A percentile compares a stretch with the other conserved stretches of the same genome.
Evolutionary conservation across 2,888 invertebrate species (phyloP).

Genomic region (Cacoxenus indagator): DNA sequence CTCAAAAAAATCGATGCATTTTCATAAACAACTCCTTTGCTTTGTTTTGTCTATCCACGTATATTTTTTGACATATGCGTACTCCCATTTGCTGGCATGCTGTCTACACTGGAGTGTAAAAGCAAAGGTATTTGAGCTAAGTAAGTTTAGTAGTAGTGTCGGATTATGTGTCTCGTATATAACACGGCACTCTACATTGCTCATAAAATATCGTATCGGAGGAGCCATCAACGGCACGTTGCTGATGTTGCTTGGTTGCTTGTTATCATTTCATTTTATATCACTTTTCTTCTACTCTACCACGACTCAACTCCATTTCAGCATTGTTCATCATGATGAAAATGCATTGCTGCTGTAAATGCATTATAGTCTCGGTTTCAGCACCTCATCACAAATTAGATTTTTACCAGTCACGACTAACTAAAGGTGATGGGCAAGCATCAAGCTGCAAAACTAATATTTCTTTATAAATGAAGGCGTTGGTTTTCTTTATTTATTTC

Average conservation of each 20-base stretch:
- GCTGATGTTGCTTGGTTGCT: constrained; percentile 19
- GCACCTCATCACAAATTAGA: background rate
- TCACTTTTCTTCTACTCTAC: constrained; percentile 32
- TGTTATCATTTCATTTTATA: constrained; percentile 36
- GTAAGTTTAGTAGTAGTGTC: too few relatives aligned
- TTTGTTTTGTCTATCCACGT: too few relatives aligned
- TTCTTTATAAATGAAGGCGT: background rate
- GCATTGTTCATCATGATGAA: constrained; percentile 9
- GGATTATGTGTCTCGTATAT: too few relatives aligned
- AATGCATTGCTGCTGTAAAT: background rate
- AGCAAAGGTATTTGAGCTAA: too few relatives aligned
- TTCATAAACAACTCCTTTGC: too few relatives aligned
- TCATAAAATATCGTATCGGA: too few relatives aligned
- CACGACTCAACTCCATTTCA: constrained; percentile 16
- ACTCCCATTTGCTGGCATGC: too few relatives aligned
- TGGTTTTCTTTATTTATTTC: background rate
- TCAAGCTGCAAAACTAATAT: background rate
- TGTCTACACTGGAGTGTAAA: too few relatives aligned
- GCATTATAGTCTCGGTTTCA: background rate
- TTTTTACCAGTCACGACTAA: background rate
- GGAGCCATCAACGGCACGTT: background rate
- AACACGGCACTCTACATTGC: too few relatives aligned
- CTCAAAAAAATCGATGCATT: too few relatives aligned
- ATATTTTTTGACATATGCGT: too few relatives aligned
- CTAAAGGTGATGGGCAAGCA: background rate